These are phyloP conservation scores for Molorchus minor DNA, from an alignment of 2,888 invertebrate genomes.

Conservation along the genomic window DNA sequence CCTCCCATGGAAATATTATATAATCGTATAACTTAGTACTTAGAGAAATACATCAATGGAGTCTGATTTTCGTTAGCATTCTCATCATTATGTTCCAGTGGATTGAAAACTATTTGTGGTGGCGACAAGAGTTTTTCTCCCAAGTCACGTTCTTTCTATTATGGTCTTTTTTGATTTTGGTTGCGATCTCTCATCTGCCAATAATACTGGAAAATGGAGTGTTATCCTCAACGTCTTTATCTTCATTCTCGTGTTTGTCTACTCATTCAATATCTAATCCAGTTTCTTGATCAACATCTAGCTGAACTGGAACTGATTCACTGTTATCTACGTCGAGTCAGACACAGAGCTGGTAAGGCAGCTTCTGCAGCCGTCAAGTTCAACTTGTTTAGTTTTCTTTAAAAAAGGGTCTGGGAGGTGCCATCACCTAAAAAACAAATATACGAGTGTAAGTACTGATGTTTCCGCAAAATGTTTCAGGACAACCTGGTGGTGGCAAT, in stretches of 20 bases:
- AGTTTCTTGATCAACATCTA: no score
- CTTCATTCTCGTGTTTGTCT: background rate
- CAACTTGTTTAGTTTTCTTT: slow-evolving; percentile 18
- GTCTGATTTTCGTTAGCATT: slow-evolving; percentile 13
- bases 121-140: slow-evolving; percentile 20
- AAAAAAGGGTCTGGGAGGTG: slow-evolving; percentile 13
- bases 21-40: slow-evolving; percentile 6
- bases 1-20: slow-evolving; percentile 10
- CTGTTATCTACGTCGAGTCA: slow-evolving; percentile 14
- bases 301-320: no score
- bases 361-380: slow-evolving; percentile 21
- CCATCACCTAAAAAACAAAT: slow-evolving; percentile 19
- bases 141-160: slow-evolving; percentile 18
- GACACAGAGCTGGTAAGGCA: slow-evolving; percentile 20
- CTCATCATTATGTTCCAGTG: slow-evolving; percentile 23
- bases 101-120: slow-evolving; percentile 34
- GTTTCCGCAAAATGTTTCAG: background rate
- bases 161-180: slow-evolving; percentile 16
- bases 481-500: slow-evolving; percentile 20
- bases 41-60: background rate
- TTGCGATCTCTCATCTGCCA: slow-evolving; percentile 1
- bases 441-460: slow-evolving; percentile 2
- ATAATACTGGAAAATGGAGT: slow-evolving; percentile 17
- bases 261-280: no score
- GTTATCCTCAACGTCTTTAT: slow-evolving; percentile 11